Conservation (phyloP, 2,113 vertebrate genomes). For the Fregetta grallaria region DNA sequence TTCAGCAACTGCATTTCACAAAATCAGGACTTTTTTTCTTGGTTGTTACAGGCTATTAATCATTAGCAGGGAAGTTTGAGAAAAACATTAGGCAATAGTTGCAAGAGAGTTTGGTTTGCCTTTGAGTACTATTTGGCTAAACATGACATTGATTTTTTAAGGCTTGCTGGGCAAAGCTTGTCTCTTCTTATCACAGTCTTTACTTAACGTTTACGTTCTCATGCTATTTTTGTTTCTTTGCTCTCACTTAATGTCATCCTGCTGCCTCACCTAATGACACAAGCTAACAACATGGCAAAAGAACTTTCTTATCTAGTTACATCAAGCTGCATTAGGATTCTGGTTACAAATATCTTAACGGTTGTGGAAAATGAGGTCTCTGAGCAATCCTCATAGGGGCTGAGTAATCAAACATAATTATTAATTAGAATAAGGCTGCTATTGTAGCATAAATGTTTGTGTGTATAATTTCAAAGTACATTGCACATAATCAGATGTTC, state of each 20-base stretch:
- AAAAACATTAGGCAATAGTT: background rate
- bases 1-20: background rate
- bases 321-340: background rate
- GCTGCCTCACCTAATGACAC: background rate
- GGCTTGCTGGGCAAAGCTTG: background rate
- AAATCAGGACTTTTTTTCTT: background rate
- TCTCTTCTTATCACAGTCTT: background rate
- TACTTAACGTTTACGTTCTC: background rate
- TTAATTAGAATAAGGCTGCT: background rate
- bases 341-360: background rate
- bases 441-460: background rate
- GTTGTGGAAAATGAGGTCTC: background rate
- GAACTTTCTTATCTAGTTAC: background rate
- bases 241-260: background rate
- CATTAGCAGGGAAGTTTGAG: background rate
- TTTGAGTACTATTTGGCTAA: background rate
- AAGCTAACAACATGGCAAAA: background rate
- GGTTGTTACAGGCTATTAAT: background rate
- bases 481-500: background rate
- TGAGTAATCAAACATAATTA: background rate
- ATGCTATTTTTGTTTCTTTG: conserved; percentile 14
- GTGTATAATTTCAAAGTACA: background rate
- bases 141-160: background rate
- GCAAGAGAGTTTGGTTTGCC: background rate
- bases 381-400: background rate